Conservation (phyloP, 2,888 invertebrate species). For the Lottia gigantea region DNA sequence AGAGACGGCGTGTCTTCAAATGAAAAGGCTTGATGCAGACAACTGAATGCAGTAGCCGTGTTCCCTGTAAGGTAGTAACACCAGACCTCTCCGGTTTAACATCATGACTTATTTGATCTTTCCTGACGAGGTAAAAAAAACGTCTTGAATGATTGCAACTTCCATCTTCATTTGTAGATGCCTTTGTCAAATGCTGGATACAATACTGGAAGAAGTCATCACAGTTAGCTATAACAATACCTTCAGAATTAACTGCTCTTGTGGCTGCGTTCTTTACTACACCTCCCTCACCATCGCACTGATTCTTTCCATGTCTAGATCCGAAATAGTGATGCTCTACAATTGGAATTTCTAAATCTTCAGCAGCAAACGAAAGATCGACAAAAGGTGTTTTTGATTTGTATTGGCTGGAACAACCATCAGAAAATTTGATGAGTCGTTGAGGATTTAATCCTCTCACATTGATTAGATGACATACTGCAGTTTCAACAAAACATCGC, state of each 20-base stretch:
- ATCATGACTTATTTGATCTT: no score
- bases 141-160: no score
- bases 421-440: background rate
- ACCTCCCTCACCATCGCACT: background rate
- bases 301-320: conserved; percentile 2
- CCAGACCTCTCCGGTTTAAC: no score
- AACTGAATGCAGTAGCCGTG: no score
- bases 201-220: background rate
- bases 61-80: no score
- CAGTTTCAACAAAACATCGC: background rate
- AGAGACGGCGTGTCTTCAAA: no score
- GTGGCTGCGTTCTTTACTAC: background rate
- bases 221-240: background rate
- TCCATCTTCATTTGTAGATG: no score
- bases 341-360: background rate
- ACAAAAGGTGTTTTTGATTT: background rate
- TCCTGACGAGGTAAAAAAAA: no score
- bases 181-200: background rate
- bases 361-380: background rate
- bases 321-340: background rate
- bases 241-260: background rate
- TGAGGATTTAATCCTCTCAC: background rate
- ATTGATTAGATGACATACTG: background rate
- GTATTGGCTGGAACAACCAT: background rate
- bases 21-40: no score